phyloP scores from a whole-genome alignment of 2,113 vertebrate species.

The Scophthalmus maximus region DNA sequence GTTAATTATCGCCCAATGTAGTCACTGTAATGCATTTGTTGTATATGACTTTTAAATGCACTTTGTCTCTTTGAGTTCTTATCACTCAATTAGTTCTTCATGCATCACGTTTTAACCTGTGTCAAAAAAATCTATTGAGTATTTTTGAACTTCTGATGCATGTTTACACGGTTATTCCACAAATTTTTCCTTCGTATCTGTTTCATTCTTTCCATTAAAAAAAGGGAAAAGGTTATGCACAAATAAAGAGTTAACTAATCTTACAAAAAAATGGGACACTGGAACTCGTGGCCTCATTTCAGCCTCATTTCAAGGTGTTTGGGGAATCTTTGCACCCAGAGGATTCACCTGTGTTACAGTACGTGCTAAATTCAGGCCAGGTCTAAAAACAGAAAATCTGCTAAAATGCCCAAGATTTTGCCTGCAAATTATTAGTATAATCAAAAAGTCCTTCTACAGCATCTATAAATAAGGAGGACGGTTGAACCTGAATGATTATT shows the following conservation, averaged over 20 bases:
- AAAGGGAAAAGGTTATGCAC: too few species aligned
- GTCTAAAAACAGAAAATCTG: neutral
- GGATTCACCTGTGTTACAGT: slow-evolving; percentile 19
- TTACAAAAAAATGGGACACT: slow-evolving; percentile 49
- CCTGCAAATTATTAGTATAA: neutral
- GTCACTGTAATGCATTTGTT: too few species aligned
- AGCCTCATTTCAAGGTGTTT: slow-evolving; percentile 39
- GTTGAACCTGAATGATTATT: neutral
- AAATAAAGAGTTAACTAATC: slow-evolving; percentile 20
- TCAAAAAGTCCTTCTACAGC: neutral
- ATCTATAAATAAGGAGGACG: neutral
- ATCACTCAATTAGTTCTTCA: too few species aligned
- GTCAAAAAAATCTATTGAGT: too few species aligned
- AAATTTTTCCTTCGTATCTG: neutral
- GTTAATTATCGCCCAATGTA: too few species aligned
- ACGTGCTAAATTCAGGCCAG: neutral
- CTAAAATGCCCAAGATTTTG: neutral
- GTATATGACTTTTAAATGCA: too few species aligned
- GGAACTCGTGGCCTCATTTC: slow-evolving; percentile 38
- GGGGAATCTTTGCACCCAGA: slow-evolving; percentile 40
- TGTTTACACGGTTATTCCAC: neutral
- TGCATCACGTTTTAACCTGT: too few species aligned
- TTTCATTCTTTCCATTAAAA: too few species aligned
- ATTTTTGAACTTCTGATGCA: too few species aligned
- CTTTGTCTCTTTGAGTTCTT: too few species aligned